Conservation (phyloP, 2,113 vertebrate species). For the Crocuta crocuta region DNA sequence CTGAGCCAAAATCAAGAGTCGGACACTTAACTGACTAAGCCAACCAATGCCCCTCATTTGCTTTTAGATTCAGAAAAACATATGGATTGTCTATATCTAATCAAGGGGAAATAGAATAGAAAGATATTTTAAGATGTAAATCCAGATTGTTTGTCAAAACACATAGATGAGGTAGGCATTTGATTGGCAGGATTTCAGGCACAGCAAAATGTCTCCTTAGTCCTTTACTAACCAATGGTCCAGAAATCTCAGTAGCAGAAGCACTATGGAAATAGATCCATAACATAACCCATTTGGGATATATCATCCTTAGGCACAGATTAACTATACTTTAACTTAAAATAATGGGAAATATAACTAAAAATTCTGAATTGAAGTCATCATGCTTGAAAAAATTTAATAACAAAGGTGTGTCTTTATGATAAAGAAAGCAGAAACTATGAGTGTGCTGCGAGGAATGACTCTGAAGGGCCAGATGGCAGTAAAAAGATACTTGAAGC, state of each 20-base stretch:
- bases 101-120: not conserved
- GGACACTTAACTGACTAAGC: too few relatives aligned
- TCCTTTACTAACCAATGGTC: not conserved
- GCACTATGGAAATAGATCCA: not conserved
- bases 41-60: not conserved
- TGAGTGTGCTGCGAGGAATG: not conserved
- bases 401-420: not conserved
- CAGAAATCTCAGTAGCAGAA: not conserved
- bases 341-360: not conserved
- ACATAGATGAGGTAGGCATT: not conserved
- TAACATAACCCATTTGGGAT: not conserved
- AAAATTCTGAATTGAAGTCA: not conserved
- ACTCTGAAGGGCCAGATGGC: not conserved
- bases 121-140: not conserved
- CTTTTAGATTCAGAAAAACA: slow-evolving; percentile 3
- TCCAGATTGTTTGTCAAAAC: slow-evolving; percentile 14
- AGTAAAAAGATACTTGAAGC: not conserved
- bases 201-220: not conserved
- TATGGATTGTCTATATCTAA: not conserved
- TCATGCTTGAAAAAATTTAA: not conserved
- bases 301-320: not conserved
- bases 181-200: not conserved
- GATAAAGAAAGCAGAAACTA: not conserved
- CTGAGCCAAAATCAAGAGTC: too few relatives aligned
- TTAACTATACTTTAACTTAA: slow-evolving; percentile 27